Evolutionary conservation across 2,888 invertebrate genomes (phyloP).

Genomic region (Sphaerophoria taeniata): DNA sequence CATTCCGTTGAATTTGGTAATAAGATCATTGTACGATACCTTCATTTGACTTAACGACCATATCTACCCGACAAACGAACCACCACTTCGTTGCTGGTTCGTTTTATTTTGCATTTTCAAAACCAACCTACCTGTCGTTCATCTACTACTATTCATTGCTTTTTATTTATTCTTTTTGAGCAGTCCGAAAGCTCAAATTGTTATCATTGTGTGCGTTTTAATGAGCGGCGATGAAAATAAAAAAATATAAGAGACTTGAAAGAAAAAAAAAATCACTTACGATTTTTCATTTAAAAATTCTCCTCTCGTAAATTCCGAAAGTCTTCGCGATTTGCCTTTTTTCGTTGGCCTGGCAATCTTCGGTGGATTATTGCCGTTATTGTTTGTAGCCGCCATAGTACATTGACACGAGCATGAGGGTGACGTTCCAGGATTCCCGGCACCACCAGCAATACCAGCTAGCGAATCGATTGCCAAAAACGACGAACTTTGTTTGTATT

Average conservation of each 20-base stretch:
- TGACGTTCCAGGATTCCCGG: conserved; percentile 49
- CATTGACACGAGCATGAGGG: conserved; percentile 66
- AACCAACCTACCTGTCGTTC: conserved; percentile 12
- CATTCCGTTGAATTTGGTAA: conserved; percentile 70
- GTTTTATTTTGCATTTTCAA: conserved; percentile 10
- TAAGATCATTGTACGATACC: conserved; percentile 68
- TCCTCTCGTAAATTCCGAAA: conserved; percentile 83
- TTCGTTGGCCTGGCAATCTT: conserved; percentile 74
- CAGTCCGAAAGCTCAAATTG: conserved; percentile 20
- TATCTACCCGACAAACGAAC: conserved; percentile 1
- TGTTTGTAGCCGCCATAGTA: conserved; percentile 31
- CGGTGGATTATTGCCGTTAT: conserved; percentile 33
- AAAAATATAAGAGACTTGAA: conserved; percentile 14
- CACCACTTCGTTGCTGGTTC: background rate
- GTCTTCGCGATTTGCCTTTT: conserved; percentile 83
- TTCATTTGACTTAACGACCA: conserved; percentile 19
- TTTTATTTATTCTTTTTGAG: conserved; percentile 19
- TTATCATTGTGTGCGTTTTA: conserved; percentile 22
- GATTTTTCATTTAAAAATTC: conserved; percentile 84
- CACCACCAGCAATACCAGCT: conserved; percentile 11
- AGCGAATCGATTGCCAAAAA: conserved; percentile 57
- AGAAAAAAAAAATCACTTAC: conserved; percentile 79
- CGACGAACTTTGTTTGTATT: conserved; percentile 56
- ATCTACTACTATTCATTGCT: conserved; percentile 57
- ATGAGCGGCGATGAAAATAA: background rate